Evolutionary conservation across 2,888 invertebrate species (phyloP), one percentile per base, ranked within the genome.

Genomic region (Campoplex capitator): DNA sequence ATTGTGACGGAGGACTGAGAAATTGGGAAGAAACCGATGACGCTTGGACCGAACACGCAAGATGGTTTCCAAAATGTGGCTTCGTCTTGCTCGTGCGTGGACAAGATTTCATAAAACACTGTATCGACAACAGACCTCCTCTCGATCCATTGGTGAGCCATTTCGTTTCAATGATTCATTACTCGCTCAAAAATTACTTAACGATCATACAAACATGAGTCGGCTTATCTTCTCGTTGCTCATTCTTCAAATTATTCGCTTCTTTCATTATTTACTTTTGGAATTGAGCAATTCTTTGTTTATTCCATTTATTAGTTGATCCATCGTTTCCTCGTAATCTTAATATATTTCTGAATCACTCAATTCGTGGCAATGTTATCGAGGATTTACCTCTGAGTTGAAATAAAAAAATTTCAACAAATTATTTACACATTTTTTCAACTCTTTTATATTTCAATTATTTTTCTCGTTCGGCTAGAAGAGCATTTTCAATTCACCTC

Each of bases 21-120:
- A 97, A 97, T 93, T 99, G 99, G 99, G 97, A 98, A 94, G 96
- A 96, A 58, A 96, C 96, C 28, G 99, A 99, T 94, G 97, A 97
- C 92, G 98, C 98, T 0, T 99, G 99, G 98, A 96, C 96, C 79
- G 99, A 99, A 93, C 99, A 99, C 95, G 98, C 98, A 16, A 96
- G 97, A 91, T 99, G 98, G 98, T 99, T 98, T 95, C 97, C 98
- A 0, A 96, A 96, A 92, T 99, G 99, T 94, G 97, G 97, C 11
- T 99, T 97, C 94, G 96, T 99, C 28, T 95, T 96, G 83, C 95
- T 98, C 81, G 96, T 97, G 73, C 98, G 98, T 93, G 98, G 98
- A 16, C 96, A 96, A 86, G 96, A 97, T 67, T 99, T 97, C 93
- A 96, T 98, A 3, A 96, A 96, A 82, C 94, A 92, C 42, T 94